Evolutionary conservation across 2,797 vertebrate species (phyloP).

Genomic region (Iguana delicatissima): DNA sequence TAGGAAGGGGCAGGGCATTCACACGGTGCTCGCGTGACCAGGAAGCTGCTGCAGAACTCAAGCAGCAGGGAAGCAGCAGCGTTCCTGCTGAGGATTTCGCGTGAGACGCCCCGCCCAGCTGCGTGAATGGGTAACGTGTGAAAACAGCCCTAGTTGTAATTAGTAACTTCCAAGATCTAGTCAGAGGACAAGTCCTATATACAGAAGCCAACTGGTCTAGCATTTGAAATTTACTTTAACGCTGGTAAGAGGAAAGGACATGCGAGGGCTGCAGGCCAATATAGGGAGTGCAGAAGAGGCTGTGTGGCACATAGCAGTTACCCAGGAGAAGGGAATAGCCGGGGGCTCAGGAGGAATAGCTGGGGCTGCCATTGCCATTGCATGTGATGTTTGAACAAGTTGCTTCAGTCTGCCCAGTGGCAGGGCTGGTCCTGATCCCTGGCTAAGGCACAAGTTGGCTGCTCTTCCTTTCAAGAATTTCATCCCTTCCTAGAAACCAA

Average conservation of each 20-base stretch:
- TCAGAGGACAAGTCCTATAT: neutral
- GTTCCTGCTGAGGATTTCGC: too few relatives aligned
- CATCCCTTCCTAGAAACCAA: neutral
- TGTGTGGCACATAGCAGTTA: neutral
- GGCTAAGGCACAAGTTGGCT: neutral
- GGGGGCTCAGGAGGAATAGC: neutral
- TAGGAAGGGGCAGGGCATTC: too few relatives aligned
- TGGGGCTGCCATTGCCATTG: neutral
- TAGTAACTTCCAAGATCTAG: neutral
- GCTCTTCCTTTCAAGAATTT: neutral
- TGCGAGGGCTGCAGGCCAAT: neutral
- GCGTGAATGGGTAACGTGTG: too few relatives aligned
- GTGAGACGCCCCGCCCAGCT: too few relatives aligned
- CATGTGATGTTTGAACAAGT: neutral
- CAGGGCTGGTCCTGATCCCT: neutral
- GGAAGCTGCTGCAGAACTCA: too few relatives aligned
- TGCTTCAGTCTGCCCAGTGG: neutral
- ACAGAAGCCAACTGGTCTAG: neutral
- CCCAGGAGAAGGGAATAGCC: neutral
- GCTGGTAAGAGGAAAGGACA: neutral
- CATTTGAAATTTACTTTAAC: neutral
- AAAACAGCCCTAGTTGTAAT: neutral
- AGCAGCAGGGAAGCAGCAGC: too few relatives aligned
- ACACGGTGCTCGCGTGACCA: too few relatives aligned
- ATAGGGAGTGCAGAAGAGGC: neutral